A percentile compares a stretch with the other conserved stretches of the same genome.
Conservation (phyloP, 2,888 invertebrate species). For the Platynereis dumerilii region DNA sequence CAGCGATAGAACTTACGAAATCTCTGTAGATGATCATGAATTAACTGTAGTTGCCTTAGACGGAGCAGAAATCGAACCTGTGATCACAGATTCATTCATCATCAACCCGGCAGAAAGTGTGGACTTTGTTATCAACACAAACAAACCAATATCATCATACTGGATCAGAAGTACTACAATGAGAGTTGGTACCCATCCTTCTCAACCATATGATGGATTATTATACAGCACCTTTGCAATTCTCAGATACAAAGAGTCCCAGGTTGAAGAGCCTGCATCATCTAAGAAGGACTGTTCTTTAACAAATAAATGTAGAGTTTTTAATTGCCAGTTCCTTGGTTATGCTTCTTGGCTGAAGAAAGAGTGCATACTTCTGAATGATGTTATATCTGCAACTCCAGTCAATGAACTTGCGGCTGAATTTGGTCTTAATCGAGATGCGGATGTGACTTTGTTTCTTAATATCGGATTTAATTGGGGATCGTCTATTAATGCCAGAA, state of each 20-base stretch:
- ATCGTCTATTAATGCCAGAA: neutral
- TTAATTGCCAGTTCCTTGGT: too few relatives aligned
- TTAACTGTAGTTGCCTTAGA: slow-evolving; percentile 44
- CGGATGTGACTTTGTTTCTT: too few relatives aligned
- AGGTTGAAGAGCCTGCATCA: too few relatives aligned
- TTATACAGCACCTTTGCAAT: slow-evolving; percentile 11
- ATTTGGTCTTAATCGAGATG: neutral
- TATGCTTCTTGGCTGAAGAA: neutral
- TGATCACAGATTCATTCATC: slow-evolving; percentile 39
- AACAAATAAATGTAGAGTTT: neutral
- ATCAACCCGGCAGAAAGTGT: slow-evolving; percentile 48
- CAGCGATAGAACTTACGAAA: slow-evolving; percentile 37
- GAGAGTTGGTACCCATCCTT: neutral
- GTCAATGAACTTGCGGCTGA: neutral
- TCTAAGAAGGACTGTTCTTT: neutral
- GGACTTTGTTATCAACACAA: slow-evolving; percentile 45
- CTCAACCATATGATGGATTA: slow-evolving; percentile 1
- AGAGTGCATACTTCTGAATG: slow-evolving; percentile 1
- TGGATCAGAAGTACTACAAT: slow-evolving; percentile 42
- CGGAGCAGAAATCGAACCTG: slow-evolving; percentile 42
- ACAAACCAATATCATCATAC: slow-evolving; percentile 41
- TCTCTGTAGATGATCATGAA: slow-evolving; percentile 46
- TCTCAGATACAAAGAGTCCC: slow-evolving; percentile 5
- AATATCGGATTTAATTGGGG: slow-evolving; percentile 8
- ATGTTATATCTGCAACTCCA: neutral